phyloP scores from a whole-genome alignment of 1,140 invertebrate genomes.

The Drosophila setifemur region DNA sequence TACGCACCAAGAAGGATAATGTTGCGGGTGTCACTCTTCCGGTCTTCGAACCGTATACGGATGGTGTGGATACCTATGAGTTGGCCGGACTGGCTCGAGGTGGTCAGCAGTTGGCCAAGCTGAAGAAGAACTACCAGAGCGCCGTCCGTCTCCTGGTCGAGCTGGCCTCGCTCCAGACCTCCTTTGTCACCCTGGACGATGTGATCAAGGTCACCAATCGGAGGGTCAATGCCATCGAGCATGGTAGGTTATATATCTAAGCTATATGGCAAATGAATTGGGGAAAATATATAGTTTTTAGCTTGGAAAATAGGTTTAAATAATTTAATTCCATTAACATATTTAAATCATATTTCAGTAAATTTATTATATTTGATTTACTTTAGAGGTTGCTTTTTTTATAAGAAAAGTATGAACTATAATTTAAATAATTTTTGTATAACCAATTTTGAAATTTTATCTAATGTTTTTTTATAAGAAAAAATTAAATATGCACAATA shows the following conservation, averaged over 20 bases:
- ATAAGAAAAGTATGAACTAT: too few relatives aligned
- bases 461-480: too few relatives aligned
- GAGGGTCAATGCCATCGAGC: constrained; percentile 99
- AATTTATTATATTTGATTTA: too few relatives aligned
- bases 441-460: too few relatives aligned
- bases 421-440: too few relatives aligned
- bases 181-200: constrained; percentile 98
- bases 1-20: constrained; percentile 99
- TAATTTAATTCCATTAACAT: too few relatives aligned
- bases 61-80: constrained; percentile 96
- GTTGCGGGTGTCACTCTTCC: constrained; percentile 98
- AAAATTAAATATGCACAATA: too few relatives aligned
- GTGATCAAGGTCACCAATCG: constrained; percentile 99
- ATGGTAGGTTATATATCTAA: constrained; percentile 89
- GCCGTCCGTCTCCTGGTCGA: constrained; percentile 96
- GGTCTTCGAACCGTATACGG: constrained; percentile 97
- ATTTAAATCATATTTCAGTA: too few relatives aligned
- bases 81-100: constrained; percentile 96
- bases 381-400: too few relatives aligned
- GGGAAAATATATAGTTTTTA: neutral
- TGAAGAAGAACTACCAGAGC: constrained; percentile 97
- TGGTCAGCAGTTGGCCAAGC: constrained; percentile 95
- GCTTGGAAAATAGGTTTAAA: too few relatives aligned
- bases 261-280: too few relatives aligned
- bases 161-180: constrained; percentile 97